Evolutionary conservation across 2,797 vertebrate genomes (phyloP).

Genomic region (Eleutherodactylus coqui): DNA sequence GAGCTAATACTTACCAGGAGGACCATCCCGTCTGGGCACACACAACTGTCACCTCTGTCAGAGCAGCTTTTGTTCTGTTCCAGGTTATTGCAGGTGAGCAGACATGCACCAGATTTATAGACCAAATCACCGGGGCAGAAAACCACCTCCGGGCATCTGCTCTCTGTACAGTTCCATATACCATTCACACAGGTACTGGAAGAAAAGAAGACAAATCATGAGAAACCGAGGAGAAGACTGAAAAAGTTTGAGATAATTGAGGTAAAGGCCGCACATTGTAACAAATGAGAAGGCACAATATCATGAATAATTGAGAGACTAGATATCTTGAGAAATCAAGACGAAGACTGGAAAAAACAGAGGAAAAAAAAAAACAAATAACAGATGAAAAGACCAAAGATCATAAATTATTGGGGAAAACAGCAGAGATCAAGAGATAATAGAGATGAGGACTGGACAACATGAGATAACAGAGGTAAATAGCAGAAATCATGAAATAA

Average conservation of each 20-base stretch:
- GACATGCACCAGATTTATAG: conserved; percentile 81
- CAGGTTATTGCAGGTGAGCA: conserved; percentile 82
- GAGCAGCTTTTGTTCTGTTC: conserved; percentile 73
- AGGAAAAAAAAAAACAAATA: not conserved
- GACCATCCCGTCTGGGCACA: conserved; percentile 84
- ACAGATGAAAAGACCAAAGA: not conserved
- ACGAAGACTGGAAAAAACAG: not conserved
- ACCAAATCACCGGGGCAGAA: conserved; percentile 82
- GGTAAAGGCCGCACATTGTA: too few relatives aligned
- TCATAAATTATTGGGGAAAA: too few relatives aligned
- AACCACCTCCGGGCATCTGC: conserved; percentile 73
- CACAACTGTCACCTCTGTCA: conserved; percentile 79
- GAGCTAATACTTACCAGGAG: conserved; percentile 77
- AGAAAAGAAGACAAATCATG: not conserved
- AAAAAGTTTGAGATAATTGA: too few relatives aligned
- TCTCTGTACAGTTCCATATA: conserved; percentile 80
- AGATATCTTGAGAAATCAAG: too few relatives aligned
- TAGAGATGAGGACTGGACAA: not conserved
- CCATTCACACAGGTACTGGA: conserved; percentile 79
- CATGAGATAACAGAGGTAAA: not conserved
- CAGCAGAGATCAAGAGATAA: too few relatives aligned
- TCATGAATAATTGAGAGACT: too few relatives aligned
- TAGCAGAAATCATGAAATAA: too few relatives aligned
- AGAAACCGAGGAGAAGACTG: not conserved
- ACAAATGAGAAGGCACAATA: not conserved